Base-by-base conservation (phyloP, 2,113 vertebrate genomes). In the Cavia porcellus region DNA sequence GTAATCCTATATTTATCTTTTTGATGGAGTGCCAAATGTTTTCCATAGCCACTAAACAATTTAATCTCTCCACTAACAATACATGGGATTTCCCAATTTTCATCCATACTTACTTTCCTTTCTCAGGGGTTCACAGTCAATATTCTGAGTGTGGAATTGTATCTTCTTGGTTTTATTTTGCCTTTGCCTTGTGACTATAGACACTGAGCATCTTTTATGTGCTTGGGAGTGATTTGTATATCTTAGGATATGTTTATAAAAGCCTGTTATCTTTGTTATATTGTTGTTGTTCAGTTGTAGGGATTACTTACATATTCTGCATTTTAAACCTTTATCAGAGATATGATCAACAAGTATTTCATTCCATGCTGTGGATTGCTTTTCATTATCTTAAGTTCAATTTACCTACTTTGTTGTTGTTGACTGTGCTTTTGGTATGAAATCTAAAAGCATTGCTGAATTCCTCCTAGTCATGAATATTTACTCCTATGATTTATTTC, bases 381-480 rank as follows among this genome's bases (percentile, higher is more conserved):
- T 91, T 86, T 91, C 22, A 62, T 8, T 52, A 47, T 86, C 66
- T 82, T 50, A 89, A 90, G 32, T 57, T 68, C 15, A 84, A 12
- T 80, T 89, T 85, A 45, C 79, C 47, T 32, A 22, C 4, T 61
- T 75, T 45, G 55, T 35, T 86, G 64, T 72, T 72, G 22, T 85
- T 85, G 59, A 32, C 66, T 70, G 7, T 95, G 13, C 5, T 38
- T 79, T 89, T 47, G 62, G 47, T 42, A 17, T 77, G 13, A 86
- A 52, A 68, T 45, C 77, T 77, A 61, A 82, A 89, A 61, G 17
- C 28, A 74, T 2, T 86, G 20, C 45, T 47, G 92, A 72, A 85
- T 86, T 25, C 62, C 86, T 80, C 62, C 86, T 80, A 79, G 62
- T 92, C 52, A 19, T 47, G 70, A 92, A 92, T n/a, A 85, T 47